Percentiles rank a stretch among this genome's conserved stretches.
These are phyloP conservation scores for Ferrisia virgata DNA, from an alignment of 2,888 invertebrate species.

Conservation along the genomic window DNA sequence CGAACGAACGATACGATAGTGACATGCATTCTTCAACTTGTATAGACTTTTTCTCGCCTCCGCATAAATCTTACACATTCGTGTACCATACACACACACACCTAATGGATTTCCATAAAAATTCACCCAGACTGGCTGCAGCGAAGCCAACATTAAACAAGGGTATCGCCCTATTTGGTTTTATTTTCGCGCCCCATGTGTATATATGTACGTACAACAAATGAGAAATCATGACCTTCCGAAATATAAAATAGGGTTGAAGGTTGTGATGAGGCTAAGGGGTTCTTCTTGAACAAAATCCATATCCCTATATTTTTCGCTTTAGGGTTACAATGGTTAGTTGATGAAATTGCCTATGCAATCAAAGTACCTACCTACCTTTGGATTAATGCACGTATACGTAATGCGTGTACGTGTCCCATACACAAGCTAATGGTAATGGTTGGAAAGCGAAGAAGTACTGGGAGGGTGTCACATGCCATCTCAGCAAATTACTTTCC, in stretches of 20 bases:
- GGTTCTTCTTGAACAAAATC: not conserved
- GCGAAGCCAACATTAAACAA: not conserved
- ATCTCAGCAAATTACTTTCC: not conserved
- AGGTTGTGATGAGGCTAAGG: no score
- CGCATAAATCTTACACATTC: no score
- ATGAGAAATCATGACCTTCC: conserved; percentile 17
- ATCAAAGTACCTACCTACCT: not conserved
- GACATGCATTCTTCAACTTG: not conserved
- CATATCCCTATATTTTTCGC: not conserved
- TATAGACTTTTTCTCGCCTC: not conserved
- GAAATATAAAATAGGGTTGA: conserved; percentile 4
- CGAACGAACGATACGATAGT: no score
- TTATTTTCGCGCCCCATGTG: not conserved
- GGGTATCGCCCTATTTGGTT: not conserved
- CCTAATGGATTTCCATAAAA: not conserved
- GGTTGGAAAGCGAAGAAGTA: not conserved
- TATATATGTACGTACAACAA: not conserved
- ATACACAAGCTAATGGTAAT: not conserved
- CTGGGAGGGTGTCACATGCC: not conserved
- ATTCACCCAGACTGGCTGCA: not conserved
- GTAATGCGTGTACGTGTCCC: no score
- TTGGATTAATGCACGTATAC: not conserved
- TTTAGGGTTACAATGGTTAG: not conserved
- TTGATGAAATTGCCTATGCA: not conserved
- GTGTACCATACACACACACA: no score